These are phyloP conservation scores for Heterodera filipjevi DNA, from an alignment of 2,888 invertebrate genomes.

Conservation along the genomic window DNA sequence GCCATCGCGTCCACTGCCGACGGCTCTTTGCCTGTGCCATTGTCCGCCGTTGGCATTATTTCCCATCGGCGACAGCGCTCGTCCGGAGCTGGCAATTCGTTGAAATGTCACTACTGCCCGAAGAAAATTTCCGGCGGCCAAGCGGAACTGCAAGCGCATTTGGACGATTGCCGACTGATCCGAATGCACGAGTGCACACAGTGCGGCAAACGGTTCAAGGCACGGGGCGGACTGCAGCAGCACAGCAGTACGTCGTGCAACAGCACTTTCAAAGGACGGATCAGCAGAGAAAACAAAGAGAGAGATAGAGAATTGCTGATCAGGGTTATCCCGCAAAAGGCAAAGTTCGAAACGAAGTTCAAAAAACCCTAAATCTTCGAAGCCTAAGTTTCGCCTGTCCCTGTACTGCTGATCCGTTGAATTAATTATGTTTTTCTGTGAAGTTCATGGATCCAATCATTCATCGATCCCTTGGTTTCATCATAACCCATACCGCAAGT, in stretches of 20 bases:
- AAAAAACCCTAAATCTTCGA: too few relatives aligned
- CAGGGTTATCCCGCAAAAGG: too few relatives aligned
- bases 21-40: not conserved
- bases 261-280: too few relatives aligned
- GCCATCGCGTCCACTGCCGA: not conserved
- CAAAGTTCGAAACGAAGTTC: too few relatives aligned
- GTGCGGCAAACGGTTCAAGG: conserved; percentile 59
- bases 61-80: conserved; percentile 6
- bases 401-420: too few relatives aligned
- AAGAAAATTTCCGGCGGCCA: conserved; percentile 47
- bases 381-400: too few relatives aligned
- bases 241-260: conserved; percentile 41
- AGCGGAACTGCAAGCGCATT: conserved; percentile 49
- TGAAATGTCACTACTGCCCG: conserved; percentile 61
- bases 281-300: too few relatives aligned
- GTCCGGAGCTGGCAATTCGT: conserved; percentile 7
- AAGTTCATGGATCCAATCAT: too few relatives aligned
- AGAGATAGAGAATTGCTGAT: too few relatives aligned
- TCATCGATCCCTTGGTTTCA: too few relatives aligned
- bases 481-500: too few relatives aligned
- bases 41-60: not conserved
- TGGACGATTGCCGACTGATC: conserved; percentile 53
- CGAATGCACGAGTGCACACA: conserved; percentile 56
- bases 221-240: conserved; percentile 62
- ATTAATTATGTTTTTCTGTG: too few relatives aligned